A percentile compares a stretch with the other conserved stretches of the same genome.
Evolutionary conservation across 2,797 vertebrate species (phyloP).

Genomic region (Dicrostonyx torquatus): DNA sequence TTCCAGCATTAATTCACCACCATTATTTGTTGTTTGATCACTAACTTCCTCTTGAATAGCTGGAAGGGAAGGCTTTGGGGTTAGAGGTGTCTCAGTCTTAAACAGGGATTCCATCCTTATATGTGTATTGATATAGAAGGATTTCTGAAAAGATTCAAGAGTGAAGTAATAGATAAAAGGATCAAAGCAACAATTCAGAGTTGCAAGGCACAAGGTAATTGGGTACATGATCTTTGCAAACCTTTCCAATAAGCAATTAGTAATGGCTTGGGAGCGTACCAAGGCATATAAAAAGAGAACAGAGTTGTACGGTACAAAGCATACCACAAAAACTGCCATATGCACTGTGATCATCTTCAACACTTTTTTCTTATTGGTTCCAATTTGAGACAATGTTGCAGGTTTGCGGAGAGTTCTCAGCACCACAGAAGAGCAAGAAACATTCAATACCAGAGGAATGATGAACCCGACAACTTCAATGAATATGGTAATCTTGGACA

Average conservation of each 20-base stretch:
- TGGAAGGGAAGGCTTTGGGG: slow-evolving; percentile 86
- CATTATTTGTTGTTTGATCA: slow-evolving; percentile 89
- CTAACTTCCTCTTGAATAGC: slow-evolving; percentile 84
- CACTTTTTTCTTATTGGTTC: slow-evolving; percentile 96
- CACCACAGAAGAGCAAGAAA: slow-evolving; percentile 96
- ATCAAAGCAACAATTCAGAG: slow-evolving; percentile 97
- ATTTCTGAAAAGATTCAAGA: slow-evolving; percentile 98
- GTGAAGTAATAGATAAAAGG: slow-evolving; percentile 98
- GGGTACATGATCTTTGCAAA: slow-evolving; percentile 96
- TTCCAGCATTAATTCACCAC: slow-evolving; percentile 92
- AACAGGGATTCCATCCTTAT: slow-evolving; percentile 91
- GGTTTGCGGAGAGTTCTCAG: slow-evolving; percentile 95
- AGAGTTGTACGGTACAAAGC: slow-evolving; percentile 98
- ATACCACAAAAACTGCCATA: slow-evolving; percentile 96
- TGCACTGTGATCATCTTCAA: slow-evolving; percentile 98
- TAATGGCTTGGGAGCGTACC: slow-evolving; percentile 94
- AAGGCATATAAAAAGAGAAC: slow-evolving; percentile 97
- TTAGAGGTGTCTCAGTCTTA: slow-evolving; percentile 89
- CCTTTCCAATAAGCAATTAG: slow-evolving; percentile 93
- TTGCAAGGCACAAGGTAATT: slow-evolving; percentile 95
- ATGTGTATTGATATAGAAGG: slow-evolving; percentile 92
- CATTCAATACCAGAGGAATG: slow-evolving; percentile 94
- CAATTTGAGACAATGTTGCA: slow-evolving; percentile 92
- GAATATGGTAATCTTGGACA: slow-evolving; percentile 99
- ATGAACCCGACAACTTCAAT: slow-evolving; percentile 98